phyloP scores from a whole-genome alignment of 1,140 invertebrate genomes.

The Uloborus diversus region DNA sequence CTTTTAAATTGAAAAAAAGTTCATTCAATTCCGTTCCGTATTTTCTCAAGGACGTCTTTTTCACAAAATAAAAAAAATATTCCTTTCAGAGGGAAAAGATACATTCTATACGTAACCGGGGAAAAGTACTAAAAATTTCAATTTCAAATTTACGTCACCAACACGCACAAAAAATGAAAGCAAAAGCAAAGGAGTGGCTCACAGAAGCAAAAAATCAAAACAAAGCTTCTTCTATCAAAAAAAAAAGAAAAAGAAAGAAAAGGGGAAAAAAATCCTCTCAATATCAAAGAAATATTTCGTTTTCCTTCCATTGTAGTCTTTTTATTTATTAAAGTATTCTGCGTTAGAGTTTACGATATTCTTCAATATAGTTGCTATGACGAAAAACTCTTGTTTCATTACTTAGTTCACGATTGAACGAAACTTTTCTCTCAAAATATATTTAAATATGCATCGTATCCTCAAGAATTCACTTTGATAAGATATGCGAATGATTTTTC shows the following conservation, averaged over 20 bases:
- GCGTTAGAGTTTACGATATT: neutral
- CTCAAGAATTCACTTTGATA: too few species aligned
- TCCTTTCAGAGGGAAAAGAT: too few species aligned
- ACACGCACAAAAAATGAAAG: neutral
- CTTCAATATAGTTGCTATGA: neutral
- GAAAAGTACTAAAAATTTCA: conserved; percentile 29
- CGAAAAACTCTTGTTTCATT: conserved; percentile 30
- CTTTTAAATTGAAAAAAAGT: too few species aligned
- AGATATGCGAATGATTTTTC: too few species aligned
- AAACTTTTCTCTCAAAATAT: neutral
- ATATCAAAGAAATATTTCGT: conserved; percentile 32
- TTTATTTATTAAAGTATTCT: conserved; percentile 26
- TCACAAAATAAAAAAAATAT: too few species aligned
- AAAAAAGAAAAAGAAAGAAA: neutral
- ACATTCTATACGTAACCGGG: too few species aligned
- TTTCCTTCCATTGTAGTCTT: neutral
- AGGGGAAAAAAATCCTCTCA: neutral
- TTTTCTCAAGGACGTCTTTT: too few species aligned
- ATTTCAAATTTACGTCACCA: conserved; percentile 21
- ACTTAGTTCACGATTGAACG: conserved; percentile 43
- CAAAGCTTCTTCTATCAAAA: too few species aligned
- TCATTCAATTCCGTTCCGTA: too few species aligned
- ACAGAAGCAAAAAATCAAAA: too few species aligned
- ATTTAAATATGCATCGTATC: conserved; percentile 40
- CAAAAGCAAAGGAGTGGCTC: conserved; percentile 1